Conservation (phyloP, 2,797 vertebrate genomes). For the Notolepis coatsorum region DNA sequence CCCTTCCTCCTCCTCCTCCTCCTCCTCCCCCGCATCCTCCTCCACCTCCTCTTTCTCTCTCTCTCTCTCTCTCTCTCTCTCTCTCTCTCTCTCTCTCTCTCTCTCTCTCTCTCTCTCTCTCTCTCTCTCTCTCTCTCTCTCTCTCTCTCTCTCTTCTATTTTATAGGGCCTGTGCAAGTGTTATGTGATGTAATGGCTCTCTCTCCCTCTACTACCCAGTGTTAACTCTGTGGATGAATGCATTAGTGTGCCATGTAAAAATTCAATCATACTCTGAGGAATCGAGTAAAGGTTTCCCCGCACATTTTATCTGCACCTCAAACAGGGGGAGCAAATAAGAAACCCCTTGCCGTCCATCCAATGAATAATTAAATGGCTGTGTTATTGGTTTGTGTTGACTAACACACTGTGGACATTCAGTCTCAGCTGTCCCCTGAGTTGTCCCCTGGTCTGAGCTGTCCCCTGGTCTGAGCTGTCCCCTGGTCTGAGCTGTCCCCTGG, state of each 20-base stretch:
- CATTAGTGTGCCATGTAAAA: conserved; percentile 55
- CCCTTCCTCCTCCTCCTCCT: conserved; percentile 26
- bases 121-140: too few species aligned
- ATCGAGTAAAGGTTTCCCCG: conserved; percentile 30
- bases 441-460: conserved; percentile 69
- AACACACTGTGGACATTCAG: conserved; percentile 61
- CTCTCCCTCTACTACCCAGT: conserved; percentile 50
- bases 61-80: background rate
- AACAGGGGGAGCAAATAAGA: conserved; percentile 41
- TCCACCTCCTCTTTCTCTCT: too few species aligned
- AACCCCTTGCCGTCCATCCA: conserved; percentile 49
- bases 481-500: conserved; percentile 73
- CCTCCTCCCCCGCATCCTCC: too few species aligned
- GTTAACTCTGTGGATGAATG: conserved; percentile 54
- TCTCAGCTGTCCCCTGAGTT: conserved; percentile 71
- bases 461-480: conserved; percentile 73
- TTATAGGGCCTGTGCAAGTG: conserved; percentile 51
- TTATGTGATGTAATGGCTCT: conserved; percentile 53
- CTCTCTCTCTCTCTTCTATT: too few species aligned
- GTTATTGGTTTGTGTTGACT: conserved; percentile 70
- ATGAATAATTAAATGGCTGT: conserved; percentile 80
- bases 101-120: conserved; percentile 6
- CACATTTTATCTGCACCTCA: conserved; percentile 53
- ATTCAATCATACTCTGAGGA: conserved; percentile 28
- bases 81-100: background rate